phyloP scores from a whole-genome alignment of 2,888 invertebrate species.

The Lagria hirta region DNA sequence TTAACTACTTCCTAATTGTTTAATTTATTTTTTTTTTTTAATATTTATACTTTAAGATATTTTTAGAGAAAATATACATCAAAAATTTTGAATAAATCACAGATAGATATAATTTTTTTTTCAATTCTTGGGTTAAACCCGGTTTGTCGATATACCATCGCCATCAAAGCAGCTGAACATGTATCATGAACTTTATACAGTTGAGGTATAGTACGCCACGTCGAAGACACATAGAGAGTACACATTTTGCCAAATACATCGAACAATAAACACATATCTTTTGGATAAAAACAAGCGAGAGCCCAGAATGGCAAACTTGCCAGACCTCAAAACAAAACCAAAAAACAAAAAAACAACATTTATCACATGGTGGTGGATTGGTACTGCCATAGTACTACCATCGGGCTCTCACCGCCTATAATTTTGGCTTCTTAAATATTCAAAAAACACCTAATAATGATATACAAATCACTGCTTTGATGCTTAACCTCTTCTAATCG shows the following conservation, averaged over 20 bases:
- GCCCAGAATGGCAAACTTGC: slow-evolving; percentile 2
- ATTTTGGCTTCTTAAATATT: slow-evolving; percentile 42
- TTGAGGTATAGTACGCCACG: slow-evolving; percentile 59
- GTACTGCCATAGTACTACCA: slow-evolving; percentile 1
- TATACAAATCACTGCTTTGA: slow-evolving; percentile 51
- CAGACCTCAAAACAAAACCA: slow-evolving; percentile 7
- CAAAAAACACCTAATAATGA: slow-evolving; percentile 49
- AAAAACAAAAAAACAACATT: slow-evolving; percentile 18
- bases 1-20: slow-evolving; percentile 54
- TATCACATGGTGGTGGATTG: slow-evolving; percentile 17
- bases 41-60: slow-evolving; percentile 58
- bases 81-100: slow-evolving; percentile 63
- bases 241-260: slow-evolving; percentile 50
- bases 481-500: slow-evolving; percentile 46
- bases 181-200: slow-evolving; percentile 49
- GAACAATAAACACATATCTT: slow-evolving; percentile 44
- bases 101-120: slow-evolving; percentile 59
- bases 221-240: slow-evolving; percentile 56
- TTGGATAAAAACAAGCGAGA: slow-evolving; percentile 7
- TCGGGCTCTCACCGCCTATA: slow-evolving; percentile 22
- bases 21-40: slow-evolving; percentile 54
- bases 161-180: slow-evolving; percentile 54
- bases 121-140: slow-evolving; percentile 49
- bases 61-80: slow-evolving; percentile 63
- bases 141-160: slow-evolving; percentile 46